Conservation (phyloP, 2,888 invertebrate genomes). For the Tiphia femorata region DNA sequence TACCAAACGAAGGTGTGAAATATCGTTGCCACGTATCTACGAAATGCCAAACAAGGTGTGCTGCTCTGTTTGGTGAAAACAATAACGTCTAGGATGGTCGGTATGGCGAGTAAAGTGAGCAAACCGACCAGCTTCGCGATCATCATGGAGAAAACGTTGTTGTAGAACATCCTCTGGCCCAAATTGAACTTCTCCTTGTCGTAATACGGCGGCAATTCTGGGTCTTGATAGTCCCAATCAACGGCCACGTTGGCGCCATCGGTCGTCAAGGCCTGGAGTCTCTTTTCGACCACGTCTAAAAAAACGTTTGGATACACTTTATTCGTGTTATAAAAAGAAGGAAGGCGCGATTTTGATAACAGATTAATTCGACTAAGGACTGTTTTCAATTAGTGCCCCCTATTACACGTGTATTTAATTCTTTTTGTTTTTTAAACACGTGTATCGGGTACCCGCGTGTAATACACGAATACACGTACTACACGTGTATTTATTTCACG, state of each 20-base stretch:
- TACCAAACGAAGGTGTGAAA: constrained; percentile 87
- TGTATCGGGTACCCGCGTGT: no score
- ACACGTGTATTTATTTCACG: no score
- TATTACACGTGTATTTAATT: no score
- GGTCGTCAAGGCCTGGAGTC: constrained; percentile 47
- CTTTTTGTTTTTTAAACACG: no score
- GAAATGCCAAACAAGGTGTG: constrained; percentile 77
- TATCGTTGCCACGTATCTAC: constrained; percentile 83
- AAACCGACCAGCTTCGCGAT: constrained; percentile 83
- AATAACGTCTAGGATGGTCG: constrained; percentile 80
- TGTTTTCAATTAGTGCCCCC: no score
- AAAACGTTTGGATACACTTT: no score
- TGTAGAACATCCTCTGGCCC: constrained; percentile 80
- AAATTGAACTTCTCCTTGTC: constrained; percentile 75
- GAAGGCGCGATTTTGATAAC: no score
- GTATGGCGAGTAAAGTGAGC: constrained; percentile 80
- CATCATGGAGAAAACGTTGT: constrained; percentile 79
- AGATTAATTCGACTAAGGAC: no score
- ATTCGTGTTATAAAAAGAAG: constrained; percentile 4
- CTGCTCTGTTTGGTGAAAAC: constrained; percentile 80
- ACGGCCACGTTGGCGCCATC: constrained; percentile 53
- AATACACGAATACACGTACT: no score
- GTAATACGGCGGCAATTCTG: constrained; percentile 77
- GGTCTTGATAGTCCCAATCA: constrained; percentile 49
- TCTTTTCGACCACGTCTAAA: constrained; percentile 49